These are phyloP conservation scores for Drosophila yooni DNA, from an alignment of 2,888 invertebrate species.

Conservation along the genomic window DNA sequence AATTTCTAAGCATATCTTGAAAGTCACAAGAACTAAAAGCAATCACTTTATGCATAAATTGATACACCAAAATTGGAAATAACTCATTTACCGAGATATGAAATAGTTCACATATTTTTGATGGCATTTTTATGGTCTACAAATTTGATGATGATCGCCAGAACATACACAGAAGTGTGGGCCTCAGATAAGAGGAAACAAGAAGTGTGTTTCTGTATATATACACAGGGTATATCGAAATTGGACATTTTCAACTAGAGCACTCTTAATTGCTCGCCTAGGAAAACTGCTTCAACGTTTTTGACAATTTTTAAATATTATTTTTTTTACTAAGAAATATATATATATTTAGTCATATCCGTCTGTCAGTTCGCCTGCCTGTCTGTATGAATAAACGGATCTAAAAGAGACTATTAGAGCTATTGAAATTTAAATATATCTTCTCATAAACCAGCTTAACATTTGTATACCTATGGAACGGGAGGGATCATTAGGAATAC, in stretches of 20 bases:
- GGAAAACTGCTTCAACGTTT: background rate
- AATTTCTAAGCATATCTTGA: background rate
- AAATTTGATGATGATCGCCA: background rate
- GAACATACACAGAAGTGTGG: background rate
- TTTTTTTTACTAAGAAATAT: rapidly evolving
- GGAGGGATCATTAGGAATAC: rapidly evolving
- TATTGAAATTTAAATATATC: background rate
- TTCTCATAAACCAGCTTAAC: background rate
- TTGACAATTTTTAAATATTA: background rate
- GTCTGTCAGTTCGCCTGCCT: background rate
- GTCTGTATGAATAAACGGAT: background rate
- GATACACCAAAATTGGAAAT: background rate
- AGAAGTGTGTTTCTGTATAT: background rate
- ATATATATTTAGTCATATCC: background rate
- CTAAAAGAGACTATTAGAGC: background rate
- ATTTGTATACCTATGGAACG: background rate
- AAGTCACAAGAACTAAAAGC: background rate
- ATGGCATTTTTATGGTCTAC: background rate
- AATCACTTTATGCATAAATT: background rate
- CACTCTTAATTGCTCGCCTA: background rate
- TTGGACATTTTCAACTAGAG: background rate
- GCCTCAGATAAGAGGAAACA: background rate
- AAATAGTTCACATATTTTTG: background rate
- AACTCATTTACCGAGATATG: background rate
- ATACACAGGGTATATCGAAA: background rate